A percentile compares a stretch with the other conserved stretches of the same genome.
Evolutionary conservation across 2,797 vertebrate genomes (phyloP).

Genomic region (Carcharodon carcharias): DNA sequence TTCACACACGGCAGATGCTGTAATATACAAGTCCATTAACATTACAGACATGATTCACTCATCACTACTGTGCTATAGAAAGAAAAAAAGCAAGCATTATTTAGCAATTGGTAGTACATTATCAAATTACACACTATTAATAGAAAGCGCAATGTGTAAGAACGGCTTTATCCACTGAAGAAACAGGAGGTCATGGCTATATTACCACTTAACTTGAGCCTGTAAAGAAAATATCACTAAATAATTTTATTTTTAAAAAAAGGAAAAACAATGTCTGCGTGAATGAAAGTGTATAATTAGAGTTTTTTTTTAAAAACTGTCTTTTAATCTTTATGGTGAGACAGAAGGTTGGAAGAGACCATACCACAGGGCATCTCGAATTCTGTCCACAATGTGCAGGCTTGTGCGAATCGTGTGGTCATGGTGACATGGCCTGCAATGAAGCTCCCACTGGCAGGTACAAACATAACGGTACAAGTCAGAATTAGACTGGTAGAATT

Average conservation of each 20-base stretch:
- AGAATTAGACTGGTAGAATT: conserved; percentile 38
- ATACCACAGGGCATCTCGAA: conserved; percentile 38
- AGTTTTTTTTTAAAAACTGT: conserved; percentile 36
- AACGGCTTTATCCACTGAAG: conserved; percentile 37
- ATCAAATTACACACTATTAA: conserved; percentile 37
- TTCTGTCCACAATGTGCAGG: conserved; percentile 38
- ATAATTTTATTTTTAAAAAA: conserved; percentile 37
- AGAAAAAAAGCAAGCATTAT: conserved; percentile 38
- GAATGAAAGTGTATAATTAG: conserved; percentile 38
- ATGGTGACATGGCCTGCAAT: conserved; percentile 38
- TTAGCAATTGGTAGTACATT: conserved; percentile 38
- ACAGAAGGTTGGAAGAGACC: conserved; percentile 38
- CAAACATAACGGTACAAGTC: conserved; percentile 38
- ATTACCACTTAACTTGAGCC: conserved; percentile 38
- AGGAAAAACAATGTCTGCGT: conserved; percentile 38
- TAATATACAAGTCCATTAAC: conserved; percentile 37
- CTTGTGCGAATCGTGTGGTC: conserved; percentile 38
- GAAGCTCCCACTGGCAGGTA: conserved; percentile 38
- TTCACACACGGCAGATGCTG: conserved; percentile 35
- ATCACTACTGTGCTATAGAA: conserved; percentile 37
- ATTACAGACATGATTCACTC: conserved; percentile 36
- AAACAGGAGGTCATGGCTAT: conserved; percentile 37
- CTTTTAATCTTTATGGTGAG: conserved; percentile 38
- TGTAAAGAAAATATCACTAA: conserved; percentile 37
- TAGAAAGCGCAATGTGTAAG: conserved; percentile 35